Evolutionary conservation across 1,140 invertebrate genomes (phyloP), one percentile per base, ranked within the genome.

Genomic region (Drosophila sucinea): DNA sequence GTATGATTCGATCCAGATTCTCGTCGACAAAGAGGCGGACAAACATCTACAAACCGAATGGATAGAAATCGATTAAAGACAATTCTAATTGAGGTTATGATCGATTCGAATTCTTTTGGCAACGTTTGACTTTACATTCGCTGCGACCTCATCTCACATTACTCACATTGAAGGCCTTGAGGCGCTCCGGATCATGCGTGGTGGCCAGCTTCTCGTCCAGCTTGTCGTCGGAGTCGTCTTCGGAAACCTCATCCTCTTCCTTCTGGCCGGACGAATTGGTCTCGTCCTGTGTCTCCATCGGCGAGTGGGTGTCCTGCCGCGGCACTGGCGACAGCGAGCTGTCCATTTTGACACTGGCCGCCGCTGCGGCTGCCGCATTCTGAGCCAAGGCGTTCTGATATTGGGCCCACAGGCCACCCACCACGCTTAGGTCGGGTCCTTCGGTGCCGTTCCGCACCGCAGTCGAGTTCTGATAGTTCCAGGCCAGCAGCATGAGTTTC

Each of bases 111-210:
- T 67, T 68, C 64, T 70, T 68, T 89, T 87, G 84, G 84, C 77
- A 87, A 87, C 84, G 85, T 73, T 80, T 87, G 65, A 81, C 84
- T 84, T 87, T 87, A 87, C 84, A 87, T 90, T 87, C 76, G 60
- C 54, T 47, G 68, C 76, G 23, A 51, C 64, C 64, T 51, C 58
- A 72, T 67, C 77, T 57, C 82, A 67, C 72, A 73, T 67, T 74
- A 94, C 95, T 96, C 93, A 99, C 98, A 93, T 99, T 99, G 92
- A 99, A 99, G 60, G 98, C 97, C 93, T 99, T 99, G 54, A 99
- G 95, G 91, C 98, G 94, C 93, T 99, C 98, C 0, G 98, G 97
- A 93, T 99, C 98, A 90, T 98, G 96, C 90, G 97, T 95, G 84
- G 97, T 95, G 74, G 90, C 81, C 68, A 91, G 60, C 77, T 97